A percentile compares a stretch with the other conserved stretches of the same genome.
These are phyloP conservation scores for Thamnaconus septentrionalis DNA, from an alignment of 2,113 vertebrate genomes.

Conservation along the genomic window DNA sequence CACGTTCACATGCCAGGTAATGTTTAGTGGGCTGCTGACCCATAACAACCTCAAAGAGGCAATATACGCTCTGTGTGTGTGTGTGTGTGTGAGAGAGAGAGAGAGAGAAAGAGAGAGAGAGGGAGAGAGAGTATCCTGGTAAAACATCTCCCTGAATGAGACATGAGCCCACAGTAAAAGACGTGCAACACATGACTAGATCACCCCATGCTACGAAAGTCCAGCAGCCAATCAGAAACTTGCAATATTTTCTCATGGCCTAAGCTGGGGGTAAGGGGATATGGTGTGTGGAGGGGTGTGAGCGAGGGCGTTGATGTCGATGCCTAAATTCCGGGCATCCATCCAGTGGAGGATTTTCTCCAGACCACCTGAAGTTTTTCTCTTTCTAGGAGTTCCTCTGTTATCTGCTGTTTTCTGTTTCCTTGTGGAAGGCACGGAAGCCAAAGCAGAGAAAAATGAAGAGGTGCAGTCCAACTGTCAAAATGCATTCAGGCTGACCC, in stretches of 20 bases:
- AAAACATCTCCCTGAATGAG: neutral
- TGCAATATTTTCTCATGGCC: slow-evolving; percentile 15
- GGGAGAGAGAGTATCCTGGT: too few species aligned
- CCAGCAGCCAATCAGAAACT: slow-evolving; percentile 52
- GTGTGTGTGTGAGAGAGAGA: neutral
- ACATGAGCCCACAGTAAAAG: slow-evolving; percentile 4
- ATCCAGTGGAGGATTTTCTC: slow-evolving; percentile 58
- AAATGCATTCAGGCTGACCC: too few species aligned
- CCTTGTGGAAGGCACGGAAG: neutral
- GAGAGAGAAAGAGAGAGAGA: too few species aligned
- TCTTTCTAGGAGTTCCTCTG: neutral
- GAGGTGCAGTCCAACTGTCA: too few species aligned
- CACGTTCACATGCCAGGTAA: slow-evolving; percentile 30
- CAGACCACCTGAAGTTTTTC: slow-evolving; percentile 47
- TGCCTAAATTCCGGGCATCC: slow-evolving; percentile 39
- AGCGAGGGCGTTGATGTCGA: slow-evolving; percentile 17
- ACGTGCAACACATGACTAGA: slow-evolving; percentile 35
- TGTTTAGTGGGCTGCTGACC: slow-evolving; percentile 25
- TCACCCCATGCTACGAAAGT: slow-evolving; percentile 54
- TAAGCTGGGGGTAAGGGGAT: slow-evolving; percentile 11
- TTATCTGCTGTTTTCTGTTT: neutral
- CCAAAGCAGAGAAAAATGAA: too few species aligned
- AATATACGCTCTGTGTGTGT: slow-evolving; percentile 4
- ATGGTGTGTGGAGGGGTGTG: neutral
- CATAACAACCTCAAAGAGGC: slow-evolving; percentile 7